Base-by-base conservation (phyloP, 2,113 vertebrate species). In the Corapipo altera region DNA sequence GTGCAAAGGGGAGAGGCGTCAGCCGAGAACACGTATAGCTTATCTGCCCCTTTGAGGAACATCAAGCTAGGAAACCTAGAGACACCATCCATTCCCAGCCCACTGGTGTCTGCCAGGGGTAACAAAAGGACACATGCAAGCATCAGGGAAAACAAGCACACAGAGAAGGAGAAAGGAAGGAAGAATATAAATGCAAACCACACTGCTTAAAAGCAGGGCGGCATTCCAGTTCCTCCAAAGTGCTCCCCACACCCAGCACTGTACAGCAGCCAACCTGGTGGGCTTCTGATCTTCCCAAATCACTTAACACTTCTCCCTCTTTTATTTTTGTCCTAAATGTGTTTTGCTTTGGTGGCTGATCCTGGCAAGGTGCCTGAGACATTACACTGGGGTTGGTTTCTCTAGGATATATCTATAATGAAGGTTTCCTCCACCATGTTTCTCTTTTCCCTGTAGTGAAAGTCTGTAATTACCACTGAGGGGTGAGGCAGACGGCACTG, bases 401-500 rank as follows among this genome's bases (percentile, higher is more conserved):
- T 97, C 57, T 94, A 83, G 96, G 65, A 80, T 85, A 86, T 95
- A 95, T 91, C 97, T 98, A 69, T 98, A 98, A 98, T 98, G 97
- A 98, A 95, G 97, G 91, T 96, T 97, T 98, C 96, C 95, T 96
- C 77, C 30, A 48, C 94, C 12, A 58, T 95, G 95, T 95, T 88
- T 97, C 95, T 96, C 91, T 93, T 95, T 81, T 69, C 86, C 93
- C 70, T 3, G 3, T 66, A 92, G 96, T 96, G 91, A 97, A 98
- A 97, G 98, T 97, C 98, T 98, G 96, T 98, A 98, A 98, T 98
- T 98, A 98, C 96, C 78, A 95, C 87, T 75, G 86, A 95, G 91
- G 97, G 97, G 97, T 94, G 93, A 98, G 97, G 98, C 97, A 91
- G 97, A 95, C 65, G 61, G 96, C 92, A 81, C 96, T 95, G 94